Base-by-base conservation (phyloP, 2,797 vertebrate genomes). In the Phoeniculus purpureus region DNA sequence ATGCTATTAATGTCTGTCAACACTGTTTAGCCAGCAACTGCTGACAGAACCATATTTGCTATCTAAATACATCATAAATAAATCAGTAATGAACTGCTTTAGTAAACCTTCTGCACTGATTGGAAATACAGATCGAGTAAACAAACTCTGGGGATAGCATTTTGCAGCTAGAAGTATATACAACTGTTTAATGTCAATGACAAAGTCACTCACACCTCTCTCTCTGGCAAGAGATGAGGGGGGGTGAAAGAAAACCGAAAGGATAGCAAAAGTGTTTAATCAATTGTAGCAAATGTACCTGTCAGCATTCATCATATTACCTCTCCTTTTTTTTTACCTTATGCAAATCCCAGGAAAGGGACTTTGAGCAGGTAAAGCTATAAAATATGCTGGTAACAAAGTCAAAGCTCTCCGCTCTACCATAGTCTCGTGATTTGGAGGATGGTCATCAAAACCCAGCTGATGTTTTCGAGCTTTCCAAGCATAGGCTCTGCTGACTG, bases 61-160 rank as follows among this genome's bases (percentile, higher is more conserved):
- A 97, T 97, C 97, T 98, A 98, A 98, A 98, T 98, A 97, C 97
- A 97, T 97, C 97, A 97, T 98, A 98, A 98, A 98, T 98, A 98
- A 98, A 97, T 98, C 98, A 98, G 98, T 97, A 98, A 98, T 97
- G 97, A 98, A 97, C 96, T 95, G 92, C 97, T 97, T 97, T 97
- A 97, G 97, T 98, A 98, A 98, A 97, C 97, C 97, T 97, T 97
- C 96, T 96, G 77, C 81, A 80, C 94, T 98, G 97, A 98, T 98
- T 98, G 97, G 97, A 97, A 98, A 98, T 97, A 97, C 95, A 97
- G 97, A 98, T 92, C 96, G 94, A 96, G 96, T 97, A 98, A 98
- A 98, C 97, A 98, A 96, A 96, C 96, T 96, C 96, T 56, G 87
- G 90, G 96, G 92, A 93, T 94, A 96, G 73, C 94, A 94, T 94